Conservation (phyloP, 2,113 vertebrate species). For the Tachycineta bicolor region DNA sequence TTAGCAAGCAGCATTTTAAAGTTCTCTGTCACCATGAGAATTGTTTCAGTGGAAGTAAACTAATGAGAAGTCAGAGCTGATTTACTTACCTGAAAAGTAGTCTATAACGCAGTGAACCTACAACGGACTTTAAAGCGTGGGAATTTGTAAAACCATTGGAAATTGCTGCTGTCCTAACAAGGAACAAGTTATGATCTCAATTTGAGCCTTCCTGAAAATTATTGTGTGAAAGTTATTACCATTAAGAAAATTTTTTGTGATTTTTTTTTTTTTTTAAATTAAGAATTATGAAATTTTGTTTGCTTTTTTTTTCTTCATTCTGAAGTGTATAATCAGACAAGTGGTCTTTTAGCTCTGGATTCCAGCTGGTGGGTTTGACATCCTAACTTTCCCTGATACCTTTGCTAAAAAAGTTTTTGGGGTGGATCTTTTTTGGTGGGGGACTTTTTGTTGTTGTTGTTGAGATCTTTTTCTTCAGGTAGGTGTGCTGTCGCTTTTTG, state of each 20-base stretch:
- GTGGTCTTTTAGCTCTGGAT: neutral
- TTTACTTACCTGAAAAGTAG: neutral
- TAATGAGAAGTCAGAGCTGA: neutral
- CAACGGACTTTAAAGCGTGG: neutral
- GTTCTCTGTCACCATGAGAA: neutral
- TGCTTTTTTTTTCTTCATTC: neutral
- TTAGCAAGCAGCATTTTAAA: neutral
- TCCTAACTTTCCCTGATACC: neutral
- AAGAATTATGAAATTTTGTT: accelerated
- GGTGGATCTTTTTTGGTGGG: neutral
- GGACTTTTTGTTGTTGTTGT: neutral
- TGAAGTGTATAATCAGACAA: neutral
- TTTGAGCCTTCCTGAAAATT: neutral
- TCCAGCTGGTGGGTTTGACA: neutral
- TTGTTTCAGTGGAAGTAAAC: neutral
- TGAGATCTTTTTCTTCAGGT: accelerated
- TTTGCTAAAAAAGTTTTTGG: neutral
- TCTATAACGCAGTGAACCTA: neutral
- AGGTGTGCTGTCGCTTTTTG: neutral
- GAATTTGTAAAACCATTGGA: neutral
- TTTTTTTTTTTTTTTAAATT: neutral
- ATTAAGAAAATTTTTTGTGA: neutral
- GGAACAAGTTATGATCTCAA: neutral
- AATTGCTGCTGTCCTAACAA: neutral
- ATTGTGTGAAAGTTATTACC: neutral